Evolutionary conservation across 2,113 vertebrate genomes (phyloP).

Genomic region (Gnathonemus longibarbis): DNA sequence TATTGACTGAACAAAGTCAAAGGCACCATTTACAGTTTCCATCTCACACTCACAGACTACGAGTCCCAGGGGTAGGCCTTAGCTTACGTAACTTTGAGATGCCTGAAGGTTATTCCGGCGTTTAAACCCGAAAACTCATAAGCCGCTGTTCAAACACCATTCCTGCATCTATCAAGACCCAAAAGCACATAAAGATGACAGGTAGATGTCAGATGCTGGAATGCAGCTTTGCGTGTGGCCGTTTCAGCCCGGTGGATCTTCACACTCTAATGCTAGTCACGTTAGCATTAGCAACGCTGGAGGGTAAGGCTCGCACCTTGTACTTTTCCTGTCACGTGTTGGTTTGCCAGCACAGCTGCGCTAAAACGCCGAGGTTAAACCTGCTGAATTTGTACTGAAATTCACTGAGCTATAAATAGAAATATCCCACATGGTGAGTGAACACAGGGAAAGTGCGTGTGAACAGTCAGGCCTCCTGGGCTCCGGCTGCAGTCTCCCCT

Average conservation of each 20-base stretch:
- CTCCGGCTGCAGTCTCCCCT: not conserved
- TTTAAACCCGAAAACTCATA: not conserved
- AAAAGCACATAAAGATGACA: not conserved
- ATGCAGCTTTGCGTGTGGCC: not conserved
- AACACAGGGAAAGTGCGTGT: not conserved
- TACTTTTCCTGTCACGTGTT: not conserved
- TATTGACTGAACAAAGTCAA: not conserved
- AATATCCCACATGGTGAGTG: not conserved
- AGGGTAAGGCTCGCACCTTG: too few species aligned
- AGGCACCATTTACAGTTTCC: not conserved
- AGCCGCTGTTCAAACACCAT: not conserved
- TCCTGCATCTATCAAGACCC: not conserved
- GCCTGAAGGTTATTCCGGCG: not conserved
- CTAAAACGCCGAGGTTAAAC: not conserved
- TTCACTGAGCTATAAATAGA: conserved; percentile 17
- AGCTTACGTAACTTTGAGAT: not conserved
- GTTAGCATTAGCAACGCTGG: not conserved
- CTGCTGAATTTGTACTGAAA: conserved; percentile 15
- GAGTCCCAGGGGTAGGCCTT: not conserved
- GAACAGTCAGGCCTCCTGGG: not conserved
- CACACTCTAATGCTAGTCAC: not conserved
- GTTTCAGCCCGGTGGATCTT: not conserved
- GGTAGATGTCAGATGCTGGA: not conserved
- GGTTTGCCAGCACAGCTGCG: not conserved
- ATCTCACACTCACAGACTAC: not conserved